phyloP scores from a whole-genome alignment of 2,113 vertebrate genomes.

The Anas platyrhynchos region DNA sequence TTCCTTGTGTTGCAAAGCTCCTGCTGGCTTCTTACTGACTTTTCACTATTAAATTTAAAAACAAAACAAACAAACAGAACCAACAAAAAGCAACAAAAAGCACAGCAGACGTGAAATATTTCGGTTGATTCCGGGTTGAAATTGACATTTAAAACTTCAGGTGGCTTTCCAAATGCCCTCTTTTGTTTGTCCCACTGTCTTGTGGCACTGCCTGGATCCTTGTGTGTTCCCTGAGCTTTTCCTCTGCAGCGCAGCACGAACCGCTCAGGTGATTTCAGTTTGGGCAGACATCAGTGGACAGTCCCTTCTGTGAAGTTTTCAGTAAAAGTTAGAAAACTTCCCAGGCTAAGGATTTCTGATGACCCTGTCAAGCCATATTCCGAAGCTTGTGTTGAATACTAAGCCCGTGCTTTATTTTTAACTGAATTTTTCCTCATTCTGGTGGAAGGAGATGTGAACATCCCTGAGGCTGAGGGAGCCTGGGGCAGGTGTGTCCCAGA shows the following conservation, averaged over 20 bases:
- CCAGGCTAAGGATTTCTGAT: neutral
- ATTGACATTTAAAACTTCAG: neutral
- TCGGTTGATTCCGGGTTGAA: neutral
- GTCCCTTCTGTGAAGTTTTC: neutral
- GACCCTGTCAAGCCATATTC: neutral
- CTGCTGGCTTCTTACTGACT: slow-evolving; percentile 36
- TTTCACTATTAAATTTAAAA: slow-evolving; percentile 19
- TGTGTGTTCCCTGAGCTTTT: neutral
- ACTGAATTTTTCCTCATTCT: neutral
- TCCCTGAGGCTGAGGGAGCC: neutral
- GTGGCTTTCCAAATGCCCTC: neutral
- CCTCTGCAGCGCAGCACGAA: neutral
- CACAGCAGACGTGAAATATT: neutral
- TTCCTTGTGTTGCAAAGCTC: slow-evolving; percentile 22
- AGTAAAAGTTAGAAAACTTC: neutral
- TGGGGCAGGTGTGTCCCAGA: neutral
- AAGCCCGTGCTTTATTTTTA: neutral
- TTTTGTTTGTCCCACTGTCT: neutral
- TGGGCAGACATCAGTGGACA: fast-evolving
- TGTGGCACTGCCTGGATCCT: neutral
- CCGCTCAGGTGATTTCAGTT: neutral
- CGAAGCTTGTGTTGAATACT: neutral
- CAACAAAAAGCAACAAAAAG: neutral
- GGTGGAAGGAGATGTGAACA: neutral
- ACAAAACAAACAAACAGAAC: neutral